Conservation (phyloP, 2,888 invertebrate species). For the Strigamia crassipes region DNA sequence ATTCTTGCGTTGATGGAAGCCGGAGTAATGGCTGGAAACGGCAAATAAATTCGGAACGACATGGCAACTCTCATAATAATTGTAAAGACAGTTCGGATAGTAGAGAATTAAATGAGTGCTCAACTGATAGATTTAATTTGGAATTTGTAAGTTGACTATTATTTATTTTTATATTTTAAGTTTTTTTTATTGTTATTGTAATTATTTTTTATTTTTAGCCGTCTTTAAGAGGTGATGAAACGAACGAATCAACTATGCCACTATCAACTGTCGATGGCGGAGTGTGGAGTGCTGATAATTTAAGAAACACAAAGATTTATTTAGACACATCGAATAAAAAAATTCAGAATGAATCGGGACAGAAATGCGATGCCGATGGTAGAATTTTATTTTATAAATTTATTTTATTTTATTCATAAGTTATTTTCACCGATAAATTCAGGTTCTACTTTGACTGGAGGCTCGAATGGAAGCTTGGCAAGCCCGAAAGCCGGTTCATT, state of each 20-base stretch:
- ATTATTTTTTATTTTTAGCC: constrained; percentile 49
- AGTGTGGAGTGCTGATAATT: constrained; percentile 51
- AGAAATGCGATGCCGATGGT: neutral
- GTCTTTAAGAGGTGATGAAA: constrained; percentile 51
- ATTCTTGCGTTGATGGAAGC: constrained; percentile 42
- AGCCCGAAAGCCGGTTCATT: constrained; percentile 20
- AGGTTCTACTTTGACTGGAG: neutral
- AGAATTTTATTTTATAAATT: neutral
- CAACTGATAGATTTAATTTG: constrained; percentile 52
- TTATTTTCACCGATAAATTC: neutral
- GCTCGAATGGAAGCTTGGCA: neutral
- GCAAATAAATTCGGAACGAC: constrained; percentile 51
- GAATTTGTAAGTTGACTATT: constrained; percentile 52
- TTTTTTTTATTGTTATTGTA: neutral
- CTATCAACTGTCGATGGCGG: constrained; percentile 51
- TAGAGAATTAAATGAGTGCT: constrained; percentile 45
- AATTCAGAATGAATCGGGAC: constrained; percentile 8
- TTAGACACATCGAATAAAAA: constrained; percentile 18
- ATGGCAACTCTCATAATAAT: constrained; percentile 48
- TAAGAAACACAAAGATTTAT: constrained; percentile 27
- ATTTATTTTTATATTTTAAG: neutral
- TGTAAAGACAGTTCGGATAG: constrained; percentile 49
- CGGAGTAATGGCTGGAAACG: constrained; percentile 46
- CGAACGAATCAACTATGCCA: constrained; percentile 49
- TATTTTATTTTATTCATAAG: neutral